A percentile compares a stretch with the other conserved stretches of the same genome.
Conservation (phyloP, 30 jellyfish, hydroid and myxozoan genomes). For the Sanderia malayensis region DNA sequence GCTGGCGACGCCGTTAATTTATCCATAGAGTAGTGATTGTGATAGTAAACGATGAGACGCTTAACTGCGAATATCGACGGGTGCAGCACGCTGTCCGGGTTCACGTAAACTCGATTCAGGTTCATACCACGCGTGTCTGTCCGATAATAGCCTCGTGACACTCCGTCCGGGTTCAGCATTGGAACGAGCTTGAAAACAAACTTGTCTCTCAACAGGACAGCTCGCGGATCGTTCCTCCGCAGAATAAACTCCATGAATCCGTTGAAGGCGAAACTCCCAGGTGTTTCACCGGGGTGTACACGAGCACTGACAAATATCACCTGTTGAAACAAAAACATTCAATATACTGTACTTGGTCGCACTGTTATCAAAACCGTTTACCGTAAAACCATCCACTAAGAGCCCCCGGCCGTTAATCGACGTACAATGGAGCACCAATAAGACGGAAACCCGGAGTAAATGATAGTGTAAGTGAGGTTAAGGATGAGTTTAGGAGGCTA, state of each 20-base stretch:
- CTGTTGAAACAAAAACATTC: slow-evolving; percentile 13
- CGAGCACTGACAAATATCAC: slow-evolving; percentile 82
- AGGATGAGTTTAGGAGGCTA: too few species aligned
- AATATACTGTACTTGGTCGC: too few species aligned
- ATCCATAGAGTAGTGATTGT: not conserved
- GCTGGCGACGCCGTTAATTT: not conserved
- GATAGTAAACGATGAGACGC: slow-evolving; percentile 65
- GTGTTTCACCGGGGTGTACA: slow-evolving; percentile 99
- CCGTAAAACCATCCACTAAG: too few species aligned
- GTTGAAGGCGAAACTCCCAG: slow-evolving; percentile 83
- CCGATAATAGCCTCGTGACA: slow-evolving; percentile 81
- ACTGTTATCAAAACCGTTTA: too few species aligned
- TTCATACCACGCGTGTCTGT: slow-evolving; percentile 90
- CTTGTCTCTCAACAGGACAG: slow-evolving; percentile 50
- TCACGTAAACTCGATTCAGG: slow-evolving; percentile 75
- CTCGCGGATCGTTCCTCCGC: slow-evolving; percentile 66
- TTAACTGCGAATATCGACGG: slow-evolving; percentile 89
- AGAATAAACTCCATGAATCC: slow-evolving; percentile 82
- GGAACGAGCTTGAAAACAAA: slow-evolving; percentile 89
- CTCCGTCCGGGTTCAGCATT: slow-evolving; percentile 97
- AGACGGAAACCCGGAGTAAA: too few species aligned
- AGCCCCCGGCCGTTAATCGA: too few species aligned
- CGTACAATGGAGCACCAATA: too few species aligned
- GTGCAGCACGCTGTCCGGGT: slow-evolving; percentile 80
- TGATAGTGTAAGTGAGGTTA: too few species aligned